These are phyloP conservation scores for Ashinkailepas kermadecensis DNA, from an alignment of 2,888 invertebrate species.

Conservation along the genomic window DNA sequence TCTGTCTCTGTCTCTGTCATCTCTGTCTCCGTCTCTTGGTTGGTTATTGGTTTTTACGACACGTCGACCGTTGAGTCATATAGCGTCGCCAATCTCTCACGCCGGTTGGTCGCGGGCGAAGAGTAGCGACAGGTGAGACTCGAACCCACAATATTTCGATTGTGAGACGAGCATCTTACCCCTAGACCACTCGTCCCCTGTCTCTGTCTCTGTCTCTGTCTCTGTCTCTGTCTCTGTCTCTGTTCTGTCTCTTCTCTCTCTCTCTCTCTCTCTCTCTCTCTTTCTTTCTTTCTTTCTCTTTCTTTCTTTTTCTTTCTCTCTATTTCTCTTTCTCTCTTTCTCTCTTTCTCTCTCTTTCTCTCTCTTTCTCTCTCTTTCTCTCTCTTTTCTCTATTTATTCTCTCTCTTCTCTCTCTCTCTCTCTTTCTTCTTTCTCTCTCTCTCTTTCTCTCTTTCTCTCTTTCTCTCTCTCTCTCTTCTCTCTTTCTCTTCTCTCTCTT, in stretches of 20 bases:
- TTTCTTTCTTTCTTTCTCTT: not conserved
- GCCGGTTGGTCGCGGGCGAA: too few species aligned
- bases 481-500: conserved; percentile 23
- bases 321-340: conserved; percentile 19
- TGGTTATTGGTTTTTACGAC: too few species aligned
- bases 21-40: too few species aligned
- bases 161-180: too few species aligned
- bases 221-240: too few species aligned
- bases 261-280: conserved; percentile 5
- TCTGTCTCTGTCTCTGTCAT: too few species aligned
- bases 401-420: conserved; percentile 22
- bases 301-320: conserved; percentile 17
- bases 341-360: conserved; percentile 20
- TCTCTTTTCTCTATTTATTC: not conserved
- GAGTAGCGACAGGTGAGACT: too few species aligned
- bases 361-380: conserved; percentile 22
- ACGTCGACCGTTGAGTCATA: too few species aligned
- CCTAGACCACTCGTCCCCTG: too few species aligned
- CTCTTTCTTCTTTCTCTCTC: conserved; percentile 17
- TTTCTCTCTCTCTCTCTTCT: conserved; percentile 20
- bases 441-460: conserved; percentile 14
- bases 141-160: too few species aligned
- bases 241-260: not conserved
- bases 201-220: too few species aligned
- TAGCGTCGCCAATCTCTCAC: too few species aligned